Percentiles rank a stretch among this genome's conserved stretches.
Conservation (phyloP, 2,113 vertebrate species). For the Nematolebias whitei region DNA sequence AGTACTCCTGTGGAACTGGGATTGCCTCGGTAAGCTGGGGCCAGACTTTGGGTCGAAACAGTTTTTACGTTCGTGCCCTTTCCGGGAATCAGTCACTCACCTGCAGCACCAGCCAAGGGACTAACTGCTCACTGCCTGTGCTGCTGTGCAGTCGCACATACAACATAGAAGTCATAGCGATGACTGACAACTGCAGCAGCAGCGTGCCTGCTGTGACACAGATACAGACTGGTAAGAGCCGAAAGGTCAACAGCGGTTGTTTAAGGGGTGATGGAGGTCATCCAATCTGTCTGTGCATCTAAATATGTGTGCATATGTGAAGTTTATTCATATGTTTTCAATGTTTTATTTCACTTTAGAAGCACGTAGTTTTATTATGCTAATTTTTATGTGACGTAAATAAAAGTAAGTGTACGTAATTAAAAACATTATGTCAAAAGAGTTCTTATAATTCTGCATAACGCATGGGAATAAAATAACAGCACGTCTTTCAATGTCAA, state of each 20-base stretch:
- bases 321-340: too few relatives aligned
- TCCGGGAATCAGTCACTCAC: constrained; percentile 37
- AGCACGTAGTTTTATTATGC: too few relatives aligned
- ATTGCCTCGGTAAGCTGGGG: constrained; percentile 73
- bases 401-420: too few relatives aligned
- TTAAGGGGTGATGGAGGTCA: too few relatives aligned
- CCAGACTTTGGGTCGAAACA: constrained; percentile 63
- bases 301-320: too few relatives aligned
- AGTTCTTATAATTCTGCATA: too few relatives aligned
- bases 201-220: constrained; percentile 47
- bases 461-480: too few relatives aligned
- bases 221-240: constrained; percentile 69
- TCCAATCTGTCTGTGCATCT: too few relatives aligned
- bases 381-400: too few relatives aligned
- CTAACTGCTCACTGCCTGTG: constrained; percentile 52
- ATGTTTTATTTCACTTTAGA: too few relatives aligned
- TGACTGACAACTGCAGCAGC: constrained; percentile 76
- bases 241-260: neutral
- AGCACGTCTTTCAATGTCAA: too few relatives aligned
- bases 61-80: constrained; percentile 39
- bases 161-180: constrained; percentile 58
- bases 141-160: constrained; percentile 75
- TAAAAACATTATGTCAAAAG: too few relatives aligned
- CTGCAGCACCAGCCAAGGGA: constrained; percentile 50
- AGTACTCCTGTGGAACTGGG: constrained; percentile 66